Evolutionary conservation across 2,888 invertebrate species (phyloP).

Genomic region (Deilephila elpenor): DNA sequence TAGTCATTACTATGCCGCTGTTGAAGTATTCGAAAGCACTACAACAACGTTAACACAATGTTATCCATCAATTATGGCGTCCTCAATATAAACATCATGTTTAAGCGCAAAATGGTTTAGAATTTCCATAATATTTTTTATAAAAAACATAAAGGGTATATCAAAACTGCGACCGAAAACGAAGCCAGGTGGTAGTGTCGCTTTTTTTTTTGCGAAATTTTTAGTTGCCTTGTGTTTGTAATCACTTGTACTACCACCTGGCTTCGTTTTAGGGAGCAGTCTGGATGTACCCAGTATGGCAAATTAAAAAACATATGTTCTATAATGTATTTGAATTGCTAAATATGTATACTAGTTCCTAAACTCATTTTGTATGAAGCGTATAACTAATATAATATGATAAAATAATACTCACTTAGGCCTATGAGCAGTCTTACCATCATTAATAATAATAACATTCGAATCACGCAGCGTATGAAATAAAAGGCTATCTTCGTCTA

Average conservation of each 20-base stretch:
- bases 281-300: too few relatives aligned
- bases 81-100: not conserved
- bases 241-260: too few relatives aligned
- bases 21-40: constrained; percentile 97
- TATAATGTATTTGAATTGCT: not conserved
- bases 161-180: too few relatives aligned
- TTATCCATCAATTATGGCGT: not conserved
- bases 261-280: too few relatives aligned
- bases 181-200: too few relatives aligned
- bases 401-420: constrained; percentile 89
- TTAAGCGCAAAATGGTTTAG: not conserved
- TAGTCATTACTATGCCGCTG: constrained; percentile 96
- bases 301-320: too few relatives aligned
- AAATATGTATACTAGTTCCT: not conserved
- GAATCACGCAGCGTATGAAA: constrained; percentile 97
- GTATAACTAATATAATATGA: constrained; percentile 30
- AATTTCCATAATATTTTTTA: too few relatives aligned
- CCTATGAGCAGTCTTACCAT: constrained; percentile 95
- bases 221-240: too few relatives aligned
- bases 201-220: too few relatives aligned
- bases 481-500: constrained; percentile 89
- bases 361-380: not conserved
- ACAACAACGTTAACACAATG: constrained; percentile 42
- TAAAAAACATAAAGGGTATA: too few relatives aligned
- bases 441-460: constrained; percentile 95